Evolutionary conservation across 2,113 vertebrate genomes (phyloP), one percentile per base, ranked within the genome.

Genomic region (Aegypius monachus): DNA sequence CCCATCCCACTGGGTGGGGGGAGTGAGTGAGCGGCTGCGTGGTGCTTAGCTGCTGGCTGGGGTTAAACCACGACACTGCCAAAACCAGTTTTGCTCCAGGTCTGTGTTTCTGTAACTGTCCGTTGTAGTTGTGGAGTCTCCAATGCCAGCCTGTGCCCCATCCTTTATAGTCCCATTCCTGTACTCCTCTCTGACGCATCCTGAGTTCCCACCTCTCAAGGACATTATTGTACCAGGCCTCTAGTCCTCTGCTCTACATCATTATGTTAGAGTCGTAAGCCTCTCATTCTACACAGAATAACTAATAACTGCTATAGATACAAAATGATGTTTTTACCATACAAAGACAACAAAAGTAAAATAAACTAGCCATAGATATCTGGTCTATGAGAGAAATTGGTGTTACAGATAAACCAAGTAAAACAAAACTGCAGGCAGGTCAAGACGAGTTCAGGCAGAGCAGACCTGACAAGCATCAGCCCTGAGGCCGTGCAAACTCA

Each of bases 391-490:
- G 17, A 67, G 6, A 82, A 88, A 59, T 27, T 59, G 18, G 13
- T 85, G 19, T n/a, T 75, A 63, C 22, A 27, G 62, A 15, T 68
- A 74, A 86, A 68, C 5, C 4, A 42, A 55, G 23, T 63, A 58
- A 90, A 95, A 59, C 32, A 50, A 63, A 86, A 7, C 9, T 75
- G 6, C 13, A 92, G 27, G 14, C 13, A 72, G 20, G 15, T 43
- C n/a, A 58, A 65, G 59, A 31, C 11, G 74, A 38, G 9, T 82
- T 65, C 18, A 77, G 26, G n/a, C 25, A 75, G 22, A 80, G 14
- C 2, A 56, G 20, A 52, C 3, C 1, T 36, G 14, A 52, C 23
- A 75, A 80, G 5, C 2, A 0, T 18, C 38, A 42, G 2, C 6
- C 20, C 12, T 61, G 34, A 86, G 22, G 38, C 58, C 5, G 1